These are phyloP conservation scores for Tyrannus savana DNA, from an alignment of 2,113 vertebrate species.

Conservation along the genomic window DNA sequence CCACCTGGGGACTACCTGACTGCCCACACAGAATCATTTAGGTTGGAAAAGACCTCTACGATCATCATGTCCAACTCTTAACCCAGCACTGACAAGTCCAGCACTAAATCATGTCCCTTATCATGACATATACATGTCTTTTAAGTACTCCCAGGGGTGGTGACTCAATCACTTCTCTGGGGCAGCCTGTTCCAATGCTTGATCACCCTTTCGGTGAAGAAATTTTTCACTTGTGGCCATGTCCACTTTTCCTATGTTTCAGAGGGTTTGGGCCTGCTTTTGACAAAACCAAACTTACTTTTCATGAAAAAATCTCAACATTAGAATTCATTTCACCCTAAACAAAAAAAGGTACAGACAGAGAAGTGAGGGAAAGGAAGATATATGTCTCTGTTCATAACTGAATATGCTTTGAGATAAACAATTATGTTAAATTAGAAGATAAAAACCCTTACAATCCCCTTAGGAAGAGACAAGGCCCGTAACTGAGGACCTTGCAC, in stretches of 20 bases:
- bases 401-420: not conserved
- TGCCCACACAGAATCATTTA: not conserved
- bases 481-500: not conserved
- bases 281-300: not conserved
- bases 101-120: not conserved
- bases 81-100: not conserved
- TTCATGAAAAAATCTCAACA: not conserved
- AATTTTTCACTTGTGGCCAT: not conserved
- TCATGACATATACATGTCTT: not conserved
- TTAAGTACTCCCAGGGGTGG: not conserved
- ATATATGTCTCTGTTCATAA: not conserved
- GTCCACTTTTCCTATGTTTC: not conserved
- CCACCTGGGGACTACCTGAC: not conserved
- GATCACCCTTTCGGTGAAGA: not conserved
- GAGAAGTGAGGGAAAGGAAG: not conserved
- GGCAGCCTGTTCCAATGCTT: rapidly evolving
- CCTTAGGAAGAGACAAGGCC: not conserved
- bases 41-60: not conserved
- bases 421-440: not conserved
- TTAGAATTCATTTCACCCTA: not conserved
- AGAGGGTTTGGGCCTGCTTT: not conserved
- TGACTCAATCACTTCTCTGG: not conserved
- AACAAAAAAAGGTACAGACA: not conserved
- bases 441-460: not conserved
- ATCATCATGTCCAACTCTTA: not conserved